A percentile compares a stretch with the other conserved stretches of the same genome.
Evolutionary conservation across 1,140 invertebrate genomes (phyloP).

Genomic region (Heterodera schachtii): DNA sequence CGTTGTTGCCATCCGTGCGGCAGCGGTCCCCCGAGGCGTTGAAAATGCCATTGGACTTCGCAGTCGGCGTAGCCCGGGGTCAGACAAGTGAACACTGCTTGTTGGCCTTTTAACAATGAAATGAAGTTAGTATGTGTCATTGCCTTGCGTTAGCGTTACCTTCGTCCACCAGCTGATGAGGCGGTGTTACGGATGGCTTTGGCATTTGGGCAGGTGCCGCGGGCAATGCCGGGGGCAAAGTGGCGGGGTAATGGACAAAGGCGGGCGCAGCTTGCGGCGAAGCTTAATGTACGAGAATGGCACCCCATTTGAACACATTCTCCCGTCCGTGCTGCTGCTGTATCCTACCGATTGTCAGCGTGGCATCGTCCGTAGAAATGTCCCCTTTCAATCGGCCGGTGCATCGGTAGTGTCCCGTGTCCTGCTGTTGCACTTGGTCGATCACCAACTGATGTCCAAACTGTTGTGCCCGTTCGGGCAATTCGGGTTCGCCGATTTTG

Average conservation of each 20-base stretch:
- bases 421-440: constrained; percentile 46
- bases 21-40: constrained; percentile 58
- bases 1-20: constrained; percentile 58
- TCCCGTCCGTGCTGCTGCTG: too few relatives aligned
- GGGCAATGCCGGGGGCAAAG: constrained; percentile 18
- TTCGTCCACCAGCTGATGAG: constrained; percentile 58
- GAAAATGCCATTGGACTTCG: constrained; percentile 64
- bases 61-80: constrained; percentile 62
- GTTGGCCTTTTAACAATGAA: constrained; percentile 36
- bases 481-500: constrained; percentile 47
- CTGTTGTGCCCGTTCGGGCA: constrained; percentile 49
- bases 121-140: background rate
- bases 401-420: constrained; percentile 60
- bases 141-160: background rate
- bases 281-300: background rate
- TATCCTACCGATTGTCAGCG: constrained; percentile 32
- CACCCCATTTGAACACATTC: too few relatives aligned
- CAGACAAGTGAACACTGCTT: constrained; percentile 60
- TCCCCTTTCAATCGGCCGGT: constrained; percentile 41
- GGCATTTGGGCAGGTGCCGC: constrained; percentile 44
- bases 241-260: constrained; percentile 2
- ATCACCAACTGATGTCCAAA: constrained; percentile 52
- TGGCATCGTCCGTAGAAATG: constrained; percentile 59
- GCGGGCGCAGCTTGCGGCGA: background rate
- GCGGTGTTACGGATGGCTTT: constrained; percentile 61